Conservation (phyloP, 2,888 invertebrate species). For the Lycophotia porphyrea region DNA sequence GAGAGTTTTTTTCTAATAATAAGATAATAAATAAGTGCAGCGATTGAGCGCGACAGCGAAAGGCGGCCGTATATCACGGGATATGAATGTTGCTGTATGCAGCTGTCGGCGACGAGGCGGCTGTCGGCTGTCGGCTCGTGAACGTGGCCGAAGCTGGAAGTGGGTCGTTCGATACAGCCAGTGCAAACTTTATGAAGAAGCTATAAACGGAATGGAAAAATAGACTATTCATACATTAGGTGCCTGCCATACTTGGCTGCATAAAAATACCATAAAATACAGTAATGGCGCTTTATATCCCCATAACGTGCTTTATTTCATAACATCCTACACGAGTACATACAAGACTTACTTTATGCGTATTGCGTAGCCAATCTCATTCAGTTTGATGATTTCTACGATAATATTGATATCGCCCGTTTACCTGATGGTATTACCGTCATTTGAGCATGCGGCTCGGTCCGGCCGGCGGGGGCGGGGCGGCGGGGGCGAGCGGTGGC, state of each 20-base stretch:
- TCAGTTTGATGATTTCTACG: slow-evolving; percentile 53
- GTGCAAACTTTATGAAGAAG: slow-evolving; percentile 73
- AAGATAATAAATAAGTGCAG: slow-evolving; percentile 63
- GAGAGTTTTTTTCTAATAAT: slow-evolving; percentile 63
- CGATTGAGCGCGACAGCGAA: slow-evolving; percentile 43
- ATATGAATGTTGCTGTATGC: slow-evolving; percentile 49
- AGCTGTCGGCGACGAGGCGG: slow-evolving; percentile 58
- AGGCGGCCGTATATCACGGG: slow-evolving; percentile 24
- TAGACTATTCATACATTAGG: slow-evolving; percentile 68
- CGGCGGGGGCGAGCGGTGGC: not conserved
- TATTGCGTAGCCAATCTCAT: slow-evolving; percentile 56
- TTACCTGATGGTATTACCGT: slow-evolving; percentile 41
- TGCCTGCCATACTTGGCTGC: slow-evolving; percentile 52
- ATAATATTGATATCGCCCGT: slow-evolving; percentile 48
- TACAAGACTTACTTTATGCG: slow-evolving; percentile 48
- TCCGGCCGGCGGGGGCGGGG: not conserved
- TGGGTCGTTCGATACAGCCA: slow-evolving; percentile 72
- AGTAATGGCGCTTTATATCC: slow-evolving; percentile 62
- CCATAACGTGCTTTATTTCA: slow-evolving; percentile 64
- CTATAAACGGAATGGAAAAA: slow-evolving; percentile 68
- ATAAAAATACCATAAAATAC: slow-evolving; percentile 66
- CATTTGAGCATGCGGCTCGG: slow-evolving; percentile 2
- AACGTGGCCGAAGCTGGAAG: slow-evolving; percentile 60
- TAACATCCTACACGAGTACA: slow-evolving; percentile 47
- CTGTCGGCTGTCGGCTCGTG: slow-evolving; percentile 29